Base-by-base conservation (phyloP, 2,797 vertebrate genomes). In the Rhabdomys pumilio region DNA sequence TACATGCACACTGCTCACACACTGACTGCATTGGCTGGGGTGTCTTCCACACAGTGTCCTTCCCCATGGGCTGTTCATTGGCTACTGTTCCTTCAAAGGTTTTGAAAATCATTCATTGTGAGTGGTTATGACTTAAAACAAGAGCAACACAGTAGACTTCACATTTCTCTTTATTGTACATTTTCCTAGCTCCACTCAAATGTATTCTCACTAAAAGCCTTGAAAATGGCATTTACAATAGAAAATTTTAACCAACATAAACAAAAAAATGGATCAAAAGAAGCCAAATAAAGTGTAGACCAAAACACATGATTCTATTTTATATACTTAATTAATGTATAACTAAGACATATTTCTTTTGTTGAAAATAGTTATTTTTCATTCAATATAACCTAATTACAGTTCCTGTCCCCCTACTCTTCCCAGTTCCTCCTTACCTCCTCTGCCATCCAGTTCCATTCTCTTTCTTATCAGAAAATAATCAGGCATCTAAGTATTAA, bases 221-320 rank as follows among this genome's bases (percentile, higher is more conserved):
- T 47, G 7, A 61, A 19, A 41, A n/a, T n/a, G 26, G 1, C 34
- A 76, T 47, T 10, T 31, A 22, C 89, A 77, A 24, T 41, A 34
- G 14, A 87, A 20, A 96, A 55, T 50, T 63, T 67, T 55, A 24
- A 41, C 29, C 67, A 93, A 77, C 6, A 50, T 11, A 10, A 50
- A 50, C 50, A 29, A 57, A 76, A 53, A 72, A 73, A 10, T 38
- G 73, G 15, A 90, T 34, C 31, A 63, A 69, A 85, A 89, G 13
- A 86, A 89, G 3, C 3, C 53, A 80, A 85, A 44, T 90, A 92
- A 73, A 92, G 80, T 90, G 6, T n/a, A 86, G 41, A n/a, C 12
- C 41, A 14, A 41, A n/a, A 6, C 72, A 1, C 19, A n/a, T 57
- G 12, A 69, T 75, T 91, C 57, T 1, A 82, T n/a, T n/a, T 75